Base-by-base conservation (phyloP, 2,797 vertebrate species). In the Xyrichtys novacula region DNA sequence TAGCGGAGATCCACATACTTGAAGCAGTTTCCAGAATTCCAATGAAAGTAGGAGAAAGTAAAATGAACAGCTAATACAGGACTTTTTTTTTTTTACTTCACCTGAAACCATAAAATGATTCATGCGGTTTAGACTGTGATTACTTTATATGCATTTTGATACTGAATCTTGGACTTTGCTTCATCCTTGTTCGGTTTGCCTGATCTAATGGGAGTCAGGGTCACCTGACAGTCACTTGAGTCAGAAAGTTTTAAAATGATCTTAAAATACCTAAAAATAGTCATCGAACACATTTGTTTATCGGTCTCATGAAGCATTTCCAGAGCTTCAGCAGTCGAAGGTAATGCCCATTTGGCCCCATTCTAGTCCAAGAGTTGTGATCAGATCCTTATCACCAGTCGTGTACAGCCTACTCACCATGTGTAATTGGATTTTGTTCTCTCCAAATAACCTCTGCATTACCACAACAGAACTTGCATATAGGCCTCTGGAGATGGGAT, bases 401-500 rank as follows among this genome's bases (percentile, higher is more conserved):
- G 69, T 78, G 31, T 59, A 56, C 65, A 74, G 67, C 54, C 26
- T 49, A 65, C 60, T 14, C 47, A 55, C 60, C 64, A 44, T 56
- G 60, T 72, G 59, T 85, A 88, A 88, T 91, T 88, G 66, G 68
- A 85, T 85, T 84, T 75, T 81, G 76, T 82, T 85, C 62, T 85
- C 76, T 90, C 42, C 44, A 80, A 89, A 90, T 90, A 92, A 92
- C 90, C 86, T 90, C 73, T 82, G 72, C 74, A 78, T 89, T 85
- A 92, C 89, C 73, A 88, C 78, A 85, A 77, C 76, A 50, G 83
- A 90, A 89, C 87, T 78, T 82, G 78, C 44, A 43, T 88, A 87
- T 83, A 57, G 65, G 78, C 90, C 88, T 77, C 78, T 29, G 56
- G 88, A 84, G 67, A 83, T 77, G 63, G 53, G 57, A 69, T 76